Evolutionary conservation across 2,113 vertebrate genomes (phyloP).

Genomic region (Asarcornis scutulata): DNA sequence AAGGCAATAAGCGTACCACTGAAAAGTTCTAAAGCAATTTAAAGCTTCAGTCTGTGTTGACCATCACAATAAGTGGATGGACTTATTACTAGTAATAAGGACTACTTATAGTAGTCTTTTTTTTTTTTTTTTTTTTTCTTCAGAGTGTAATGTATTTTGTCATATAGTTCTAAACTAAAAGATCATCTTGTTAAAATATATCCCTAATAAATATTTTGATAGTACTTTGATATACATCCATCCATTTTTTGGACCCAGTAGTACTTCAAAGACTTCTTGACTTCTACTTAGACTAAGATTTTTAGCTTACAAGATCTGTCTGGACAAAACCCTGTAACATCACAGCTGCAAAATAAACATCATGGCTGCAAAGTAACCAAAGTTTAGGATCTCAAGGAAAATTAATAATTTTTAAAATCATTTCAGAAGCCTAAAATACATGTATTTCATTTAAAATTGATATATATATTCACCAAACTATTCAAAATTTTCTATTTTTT

Average conservation of each 20-base stretch:
- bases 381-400: background rate
- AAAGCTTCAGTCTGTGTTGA: background rate
- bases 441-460: background rate
- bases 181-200: background rate
- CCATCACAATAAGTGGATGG: background rate
- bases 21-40: background rate
- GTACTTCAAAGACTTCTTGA: background rate
- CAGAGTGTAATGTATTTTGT: background rate
- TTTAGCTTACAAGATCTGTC: background rate
- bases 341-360: background rate
- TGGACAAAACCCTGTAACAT: background rate
- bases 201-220: background rate
- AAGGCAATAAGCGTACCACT: background rate
- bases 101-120: background rate
- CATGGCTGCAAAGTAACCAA: background rate
- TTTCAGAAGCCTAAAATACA: background rate
- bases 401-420: background rate
- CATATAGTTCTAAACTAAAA: background rate
- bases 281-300: background rate
- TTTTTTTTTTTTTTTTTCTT: background rate
- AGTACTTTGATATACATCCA: background rate
- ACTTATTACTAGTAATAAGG: no score
- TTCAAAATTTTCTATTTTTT: background rate
- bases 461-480: conserved; percentile 1
- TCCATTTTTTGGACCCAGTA: background rate